Conservation (phyloP, 2,797 vertebrate species). For the Spinibarbus caldwelli region DNA sequence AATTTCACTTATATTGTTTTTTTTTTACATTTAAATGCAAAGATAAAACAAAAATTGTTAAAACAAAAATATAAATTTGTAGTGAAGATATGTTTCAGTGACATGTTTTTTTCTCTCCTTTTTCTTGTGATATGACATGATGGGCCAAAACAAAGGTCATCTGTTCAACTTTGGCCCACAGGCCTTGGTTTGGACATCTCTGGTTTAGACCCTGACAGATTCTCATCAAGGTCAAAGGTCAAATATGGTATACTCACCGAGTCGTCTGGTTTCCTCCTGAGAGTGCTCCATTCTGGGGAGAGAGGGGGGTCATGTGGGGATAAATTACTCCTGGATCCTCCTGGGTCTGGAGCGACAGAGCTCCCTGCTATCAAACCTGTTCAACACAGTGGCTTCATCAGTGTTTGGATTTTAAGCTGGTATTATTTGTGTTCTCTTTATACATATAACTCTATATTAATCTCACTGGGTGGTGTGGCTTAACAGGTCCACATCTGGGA, state of each 20-base stretch:
- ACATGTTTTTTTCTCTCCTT: no score
- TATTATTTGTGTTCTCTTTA: not conserved
- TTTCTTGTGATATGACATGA: no score
- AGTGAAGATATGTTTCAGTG: no score
- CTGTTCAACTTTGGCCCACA: no score
- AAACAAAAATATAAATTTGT: no score
- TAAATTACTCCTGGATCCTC: constrained; percentile 21
- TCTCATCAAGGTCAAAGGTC: not conserved
- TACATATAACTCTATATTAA: no score
- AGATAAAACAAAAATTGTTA: no score
- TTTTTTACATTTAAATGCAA: no score
- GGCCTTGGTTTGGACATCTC: not conserved
- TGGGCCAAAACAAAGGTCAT: no score
- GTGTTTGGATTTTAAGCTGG: not conserved
- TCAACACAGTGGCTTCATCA: not conserved
- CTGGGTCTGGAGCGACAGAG: constrained; percentile 52
- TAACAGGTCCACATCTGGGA: not conserved
- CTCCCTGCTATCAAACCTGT: constrained; percentile 46
- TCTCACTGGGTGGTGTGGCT: not conserved
- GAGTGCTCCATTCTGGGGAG: constrained; percentile 75
- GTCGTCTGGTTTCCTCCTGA: constrained; percentile 69
- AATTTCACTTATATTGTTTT: no score
- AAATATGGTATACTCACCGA: constrained; percentile 65
- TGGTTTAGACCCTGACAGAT: not conserved
- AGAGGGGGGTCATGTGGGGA: constrained; percentile 56